Evolutionary conservation across 2,888 invertebrate species (phyloP), one percentile per base, ranked within the genome.

Genomic region (Xylocampa areola): DNA sequence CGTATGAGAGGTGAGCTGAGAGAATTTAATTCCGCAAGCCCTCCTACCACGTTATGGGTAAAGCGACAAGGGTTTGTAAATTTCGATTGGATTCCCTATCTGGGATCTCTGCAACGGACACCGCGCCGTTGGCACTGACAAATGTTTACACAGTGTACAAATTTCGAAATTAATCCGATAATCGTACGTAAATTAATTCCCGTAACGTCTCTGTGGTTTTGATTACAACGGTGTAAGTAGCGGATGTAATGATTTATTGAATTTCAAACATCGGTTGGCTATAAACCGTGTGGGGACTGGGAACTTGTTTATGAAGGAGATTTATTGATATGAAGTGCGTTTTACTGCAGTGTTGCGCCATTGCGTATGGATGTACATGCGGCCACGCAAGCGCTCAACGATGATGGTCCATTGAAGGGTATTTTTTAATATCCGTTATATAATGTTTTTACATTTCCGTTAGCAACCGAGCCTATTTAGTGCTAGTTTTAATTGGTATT

Each of bases 1-100:
- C 61, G 77, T 55, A 32, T 81, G 79, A 66, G 53, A 65, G 21
- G 27, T 61, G 27, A 29, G 51, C 53, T 67, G 62, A 61, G 81
- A 82, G 86, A 84, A 89, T 92, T 91, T 85, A 90, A 92, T 92
- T 91, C 90, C 78, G 81, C 86, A 80, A 87, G 88, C 87, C 90
- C 92, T 89, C 93, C 92, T 91, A 88, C 92, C 87, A 92, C 86
- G 91, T 89, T 91, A 91, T 89, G 88, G 88, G 85, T 79, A 84
- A 84, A 87, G 85, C 90, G 89, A 93, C 92, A 91, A 92, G 92
- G 91, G 90, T 90, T 90, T 88, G 90, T 89, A 88, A 89, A 91
- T 91, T 90, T 88, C 88, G 90, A 92, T 91, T 91, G 91, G 87
- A 87, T 90, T 88, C 84, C 80, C 86, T 92, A 92, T 92, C 92